Evolutionary conservation across 2,888 invertebrate genomes (phyloP), one percentile per base, ranked within the genome.

Genomic region (Cantharis rustica): DNA sequence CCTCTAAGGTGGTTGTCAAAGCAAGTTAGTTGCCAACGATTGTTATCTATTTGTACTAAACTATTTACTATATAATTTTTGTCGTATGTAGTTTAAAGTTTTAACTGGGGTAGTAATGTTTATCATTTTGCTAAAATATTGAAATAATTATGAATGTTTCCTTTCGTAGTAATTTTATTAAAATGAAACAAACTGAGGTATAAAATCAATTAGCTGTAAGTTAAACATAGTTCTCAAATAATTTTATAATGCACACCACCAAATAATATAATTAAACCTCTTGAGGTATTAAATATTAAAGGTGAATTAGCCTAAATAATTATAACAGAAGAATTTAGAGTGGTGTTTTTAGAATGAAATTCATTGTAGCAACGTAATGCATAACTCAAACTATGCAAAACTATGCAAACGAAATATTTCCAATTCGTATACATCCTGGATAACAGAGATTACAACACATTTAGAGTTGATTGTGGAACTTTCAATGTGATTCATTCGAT

Each of bases 401-500:
- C 76, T 69, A 75, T 72, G 75, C 26, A 75, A 75, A 72, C 72
- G 68, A 72, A 77, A 77, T 70, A 77, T 77, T 75, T 75, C 72
- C 69, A 69, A 69, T 72, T 75, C 72, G 61, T 75, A 72, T 62
- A 77, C 69, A 75, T 61, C 70, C 66, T 31, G 77, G 72, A 77
- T 77, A 75, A 75, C 75, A 77, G 75, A 75, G 74, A 77, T 77
- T 77, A 77, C 71, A 75, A 69, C 77, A 72, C 77, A 77, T 77
- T 77, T 64, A 69, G 69, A 72, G 79, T 64, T 69, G 74, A 72
- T 79, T 75, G 75, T 76, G 63, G 61, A 31, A 72, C 74, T 77
- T 74, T 69, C 64, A 75, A 77, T 77, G 75, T 78, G 72, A 76
- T 76, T 72, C 73, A 61, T 77, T 68, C 69, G 72, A 75, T 68